A percentile compares a stretch with the other conserved stretches of the same genome.
phyloP scores from a whole-genome alignment of 2,888 invertebrate genomes.

The Balanococcus diminutus region DNA sequence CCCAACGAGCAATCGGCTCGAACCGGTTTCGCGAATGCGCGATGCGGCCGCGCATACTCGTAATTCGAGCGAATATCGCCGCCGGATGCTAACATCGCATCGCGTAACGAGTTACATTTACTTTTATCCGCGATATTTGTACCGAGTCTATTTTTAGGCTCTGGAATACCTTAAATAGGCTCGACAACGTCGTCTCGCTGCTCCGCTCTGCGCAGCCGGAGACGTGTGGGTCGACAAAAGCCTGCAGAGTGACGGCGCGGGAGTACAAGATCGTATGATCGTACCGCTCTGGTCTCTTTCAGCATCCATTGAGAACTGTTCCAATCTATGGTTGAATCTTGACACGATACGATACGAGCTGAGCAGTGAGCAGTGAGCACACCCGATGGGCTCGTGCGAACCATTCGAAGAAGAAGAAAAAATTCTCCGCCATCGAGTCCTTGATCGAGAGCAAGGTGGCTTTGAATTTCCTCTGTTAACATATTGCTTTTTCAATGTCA shows the following conservation, averaged over 20 bases:
- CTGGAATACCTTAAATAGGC: slow-evolving; percentile 33
- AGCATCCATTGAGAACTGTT: neutral
- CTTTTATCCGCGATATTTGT: slow-evolving; percentile 18
- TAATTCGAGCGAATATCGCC: slow-evolving; percentile 16
- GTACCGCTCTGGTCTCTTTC: neutral
- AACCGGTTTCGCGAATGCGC: slow-evolving; percentile 16
- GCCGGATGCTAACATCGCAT: neutral
- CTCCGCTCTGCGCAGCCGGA: neutral
- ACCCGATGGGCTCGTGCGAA: neutral
- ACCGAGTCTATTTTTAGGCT: slow-evolving; percentile 6
- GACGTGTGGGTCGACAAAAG: neutral
- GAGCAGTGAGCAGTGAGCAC: neutral
- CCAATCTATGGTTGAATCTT: neutral
- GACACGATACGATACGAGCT: neutral
- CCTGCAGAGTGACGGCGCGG: neutral
- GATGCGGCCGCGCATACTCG: neutral
- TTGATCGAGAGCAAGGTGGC: neutral
- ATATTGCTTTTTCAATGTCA: neutral
- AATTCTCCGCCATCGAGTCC: neutral
- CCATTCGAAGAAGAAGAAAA: neutral
- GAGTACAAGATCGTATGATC: neutral
- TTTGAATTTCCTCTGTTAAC: neutral
- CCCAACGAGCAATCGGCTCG: neutral
- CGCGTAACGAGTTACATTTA: slow-evolving; percentile 33
- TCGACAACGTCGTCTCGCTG: neutral